Percentiles rank a stretch among this genome's conserved stretches.
Evolutionary conservation across 2,797 vertebrate species (phyloP).

Genomic region (Liasis olivaceus): DNA sequence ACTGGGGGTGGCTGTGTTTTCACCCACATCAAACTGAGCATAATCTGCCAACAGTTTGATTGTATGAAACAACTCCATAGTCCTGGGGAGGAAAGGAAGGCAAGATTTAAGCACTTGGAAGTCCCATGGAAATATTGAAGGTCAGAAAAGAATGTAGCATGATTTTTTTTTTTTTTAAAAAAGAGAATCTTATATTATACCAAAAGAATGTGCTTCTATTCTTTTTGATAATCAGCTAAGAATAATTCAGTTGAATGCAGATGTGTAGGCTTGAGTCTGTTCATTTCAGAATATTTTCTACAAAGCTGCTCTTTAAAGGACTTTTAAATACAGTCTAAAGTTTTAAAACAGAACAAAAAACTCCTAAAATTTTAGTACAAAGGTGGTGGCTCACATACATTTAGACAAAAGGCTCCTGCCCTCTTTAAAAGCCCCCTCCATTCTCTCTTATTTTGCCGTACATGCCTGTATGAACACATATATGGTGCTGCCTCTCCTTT

Average conservation of each 20-base stretch:
- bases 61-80: slow-evolving; percentile 9
- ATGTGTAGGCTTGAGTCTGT: neutral
- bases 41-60: slow-evolving; percentile 42
- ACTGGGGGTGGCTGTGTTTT: slow-evolving; percentile 53
- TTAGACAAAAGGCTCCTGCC: neutral
- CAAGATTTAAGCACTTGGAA: slow-evolving; percentile 43
- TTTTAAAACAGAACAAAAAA: neutral
- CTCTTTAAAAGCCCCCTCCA: neutral
- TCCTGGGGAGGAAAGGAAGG: slow-evolving; percentile 33
- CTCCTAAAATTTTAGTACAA: neutral
- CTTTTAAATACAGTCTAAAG: neutral
- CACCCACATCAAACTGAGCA: slow-evolving; percentile 49
- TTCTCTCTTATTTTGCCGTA: neutral
- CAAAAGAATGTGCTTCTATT: slow-evolving; percentile 40
- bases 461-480: neutral
- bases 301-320: neutral
- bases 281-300: slow-evolving; percentile 6
- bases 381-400: neutral
- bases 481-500: neutral
- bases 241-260: slow-evolving; percentile 37
- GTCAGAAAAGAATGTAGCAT: slow-evolving; percentile 50
- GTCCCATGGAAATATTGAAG: slow-evolving; percentile 44
- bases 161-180: slow-evolving; percentile 31
- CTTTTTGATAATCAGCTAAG: slow-evolving; percentile 25
- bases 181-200: slow-evolving; percentile 42